phyloP scores from a whole-genome alignment of 2,797 vertebrate genomes.

The Sebastes reedi region DNA sequence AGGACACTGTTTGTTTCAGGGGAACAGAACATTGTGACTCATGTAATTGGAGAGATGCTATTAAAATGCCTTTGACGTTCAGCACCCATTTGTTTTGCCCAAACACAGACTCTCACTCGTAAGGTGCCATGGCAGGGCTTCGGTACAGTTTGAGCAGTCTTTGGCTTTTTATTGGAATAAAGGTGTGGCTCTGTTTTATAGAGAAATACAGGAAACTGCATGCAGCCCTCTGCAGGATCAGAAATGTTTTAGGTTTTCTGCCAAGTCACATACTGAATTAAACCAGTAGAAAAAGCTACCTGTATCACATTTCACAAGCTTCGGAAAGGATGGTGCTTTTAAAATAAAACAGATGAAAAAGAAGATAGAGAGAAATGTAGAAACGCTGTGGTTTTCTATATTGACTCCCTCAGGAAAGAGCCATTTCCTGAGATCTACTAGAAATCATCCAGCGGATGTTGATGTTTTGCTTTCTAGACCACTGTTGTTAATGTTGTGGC shows the following conservation, averaged over 20 bases:
- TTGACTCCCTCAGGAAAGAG: slow-evolving; percentile 59
- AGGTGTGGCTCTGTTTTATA: slow-evolving; percentile 39
- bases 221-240: slow-evolving; percentile 8
- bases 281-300: neutral
- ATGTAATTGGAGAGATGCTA: neutral
- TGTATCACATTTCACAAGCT: neutral
- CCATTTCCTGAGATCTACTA: slow-evolving; percentile 70
- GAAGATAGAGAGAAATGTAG: slow-evolving; percentile 7
- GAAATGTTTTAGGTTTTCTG: neutral
- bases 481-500: slow-evolving; percentile 40
- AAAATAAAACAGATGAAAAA: neutral
- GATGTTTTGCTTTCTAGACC: slow-evolving; percentile 69
- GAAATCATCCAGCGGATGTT: slow-evolving; percentile 70
- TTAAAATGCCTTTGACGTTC: slow-evolving; percentile 1
- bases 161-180: slow-evolving; percentile 17
- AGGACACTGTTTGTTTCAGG: neutral
- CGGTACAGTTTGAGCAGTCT: neutral
- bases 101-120: neutral
- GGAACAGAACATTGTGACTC: neutral
- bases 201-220: slow-evolving; percentile 19
- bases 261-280: slow-evolving; percentile 12
- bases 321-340: neutral
- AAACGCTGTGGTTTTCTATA: slow-evolving; percentile 16
- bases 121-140: neutral
- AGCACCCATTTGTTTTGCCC: neutral